phyloP scores from a whole-genome alignment of 1,140 invertebrate genomes.

The Samia ricini region DNA sequence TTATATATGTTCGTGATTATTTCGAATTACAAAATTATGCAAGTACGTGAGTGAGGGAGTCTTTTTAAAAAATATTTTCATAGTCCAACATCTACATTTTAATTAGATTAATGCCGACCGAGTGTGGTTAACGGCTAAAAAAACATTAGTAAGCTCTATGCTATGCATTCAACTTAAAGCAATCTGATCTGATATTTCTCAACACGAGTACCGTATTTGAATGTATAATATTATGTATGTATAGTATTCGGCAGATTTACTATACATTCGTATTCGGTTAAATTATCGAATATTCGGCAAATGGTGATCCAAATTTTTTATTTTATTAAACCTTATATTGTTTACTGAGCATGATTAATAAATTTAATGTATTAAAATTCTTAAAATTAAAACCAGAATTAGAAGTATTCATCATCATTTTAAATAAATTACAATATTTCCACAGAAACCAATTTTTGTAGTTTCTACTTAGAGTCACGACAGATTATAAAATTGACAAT shows the following conservation, averaged over 20 bases:
- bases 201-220: neutral
- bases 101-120: slow-evolving; percentile 2
- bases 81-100: slow-evolving; percentile 1
- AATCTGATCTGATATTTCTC: slow-evolving; percentile 1
- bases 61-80: slow-evolving; percentile 3
- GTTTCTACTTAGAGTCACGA: too few species aligned
- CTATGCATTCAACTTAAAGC: neutral
- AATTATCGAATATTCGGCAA: too few species aligned
- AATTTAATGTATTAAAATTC: too few species aligned
- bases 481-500: too few species aligned
- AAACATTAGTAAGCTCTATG: neutral
- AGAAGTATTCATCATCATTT: too few species aligned
- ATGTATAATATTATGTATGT: neutral
- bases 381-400: too few species aligned
- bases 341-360: too few species aligned
- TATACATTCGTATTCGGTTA: too few species aligned
- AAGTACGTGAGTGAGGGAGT: neutral
- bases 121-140: neutral
- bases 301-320: too few species aligned
- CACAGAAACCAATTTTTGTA: too few species aligned
- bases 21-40: slow-evolving; percentile 16
- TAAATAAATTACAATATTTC: too few species aligned
- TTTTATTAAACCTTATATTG: too few species aligned
- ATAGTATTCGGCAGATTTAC: neutral
- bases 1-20: slow-evolving; percentile 17